Evolutionary conservation across 2,113 vertebrate species (phyloP).

Genomic region (Origma solitaria): DNA sequence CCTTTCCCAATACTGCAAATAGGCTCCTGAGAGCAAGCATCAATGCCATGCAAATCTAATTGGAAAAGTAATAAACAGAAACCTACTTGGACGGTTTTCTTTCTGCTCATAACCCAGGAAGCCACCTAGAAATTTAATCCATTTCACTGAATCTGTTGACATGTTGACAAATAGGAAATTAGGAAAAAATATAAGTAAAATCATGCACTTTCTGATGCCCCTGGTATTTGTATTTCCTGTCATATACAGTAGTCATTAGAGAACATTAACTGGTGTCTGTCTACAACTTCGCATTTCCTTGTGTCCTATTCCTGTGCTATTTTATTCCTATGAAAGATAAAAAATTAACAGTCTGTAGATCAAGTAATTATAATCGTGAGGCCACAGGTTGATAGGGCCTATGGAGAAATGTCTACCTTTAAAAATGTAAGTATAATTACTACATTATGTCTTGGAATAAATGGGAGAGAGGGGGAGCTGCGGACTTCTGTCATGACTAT

Average conservation of each 20-base stretch:
- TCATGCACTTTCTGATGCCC: not conserved
- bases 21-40: conserved; percentile 21
- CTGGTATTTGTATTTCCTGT: not conserved
- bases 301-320: not conserved
- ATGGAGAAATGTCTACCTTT: conserved; percentile 61
- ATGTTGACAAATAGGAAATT: conserved; percentile 3
- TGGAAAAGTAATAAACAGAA: conserved; percentile 66
- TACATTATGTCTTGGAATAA: conserved; percentile 23
- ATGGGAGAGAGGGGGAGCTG: conserved; percentile 21
- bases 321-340: conserved; percentile 48
- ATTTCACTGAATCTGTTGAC: conserved; percentile 43
- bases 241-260: not conserved
- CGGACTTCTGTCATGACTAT: not conserved
- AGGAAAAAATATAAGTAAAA: not conserved
- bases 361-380: conserved; percentile 50
- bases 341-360: conserved; percentile 51
- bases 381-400: conserved; percentile 59
- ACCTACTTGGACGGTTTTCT: conserved; percentile 35
- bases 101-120: conserved; percentile 37
- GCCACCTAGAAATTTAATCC: conserved; percentile 46
- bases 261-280: not conserved
- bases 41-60: conserved; percentile 65
- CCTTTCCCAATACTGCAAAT: conserved; percentile 50
- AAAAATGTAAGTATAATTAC: conserved; percentile 63
- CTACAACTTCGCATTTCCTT: not conserved